Evolutionary conservation across 2,797 vertebrate genomes (phyloP).

Genomic region (Oreonectes daqikongensis): DNA sequence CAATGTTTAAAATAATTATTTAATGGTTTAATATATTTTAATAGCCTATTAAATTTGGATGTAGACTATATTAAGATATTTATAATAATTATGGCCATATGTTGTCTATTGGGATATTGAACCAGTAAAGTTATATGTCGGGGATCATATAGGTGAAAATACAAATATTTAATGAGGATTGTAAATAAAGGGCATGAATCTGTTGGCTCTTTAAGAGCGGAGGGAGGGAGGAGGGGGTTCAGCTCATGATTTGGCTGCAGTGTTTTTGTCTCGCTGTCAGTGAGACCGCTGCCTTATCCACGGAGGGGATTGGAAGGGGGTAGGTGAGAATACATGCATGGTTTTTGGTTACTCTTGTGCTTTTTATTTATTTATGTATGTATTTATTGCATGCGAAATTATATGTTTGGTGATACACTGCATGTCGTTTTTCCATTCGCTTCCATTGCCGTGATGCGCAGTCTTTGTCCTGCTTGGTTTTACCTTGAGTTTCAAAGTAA

Average conservation of each 20-base stretch:
- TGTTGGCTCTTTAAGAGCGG: constrained; percentile 79
- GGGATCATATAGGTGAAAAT: background rate
- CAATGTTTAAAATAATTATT: too few species aligned
- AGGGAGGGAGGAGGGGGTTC: constrained; percentile 57
- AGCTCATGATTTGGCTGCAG: constrained; percentile 72
- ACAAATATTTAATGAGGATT: constrained; percentile 1
- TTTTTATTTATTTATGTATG: background rate
- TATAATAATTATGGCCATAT: too few species aligned
- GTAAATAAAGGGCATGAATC: background rate
- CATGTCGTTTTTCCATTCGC: background rate
- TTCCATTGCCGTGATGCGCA: constrained; percentile 60
- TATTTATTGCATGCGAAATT: too few species aligned
- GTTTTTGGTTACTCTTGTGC: background rate
- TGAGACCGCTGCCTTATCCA: constrained; percentile 73
- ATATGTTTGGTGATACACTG: too few species aligned
- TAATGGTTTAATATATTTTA: too few species aligned
- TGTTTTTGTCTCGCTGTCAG: constrained; percentile 81
- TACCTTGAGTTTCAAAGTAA: constrained; percentile 62
- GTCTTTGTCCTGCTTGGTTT: constrained; percentile 57
- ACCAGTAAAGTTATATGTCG: too few species aligned
- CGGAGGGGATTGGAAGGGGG: constrained; percentile 65
- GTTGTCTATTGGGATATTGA: too few species aligned
- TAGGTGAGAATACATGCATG: constrained; percentile 51
- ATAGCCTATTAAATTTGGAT: too few species aligned
- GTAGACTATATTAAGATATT: too few species aligned